Evolutionary conservation across 2,113 vertebrate species (phyloP).

Genomic region (Triplophysa rosa): DNA sequence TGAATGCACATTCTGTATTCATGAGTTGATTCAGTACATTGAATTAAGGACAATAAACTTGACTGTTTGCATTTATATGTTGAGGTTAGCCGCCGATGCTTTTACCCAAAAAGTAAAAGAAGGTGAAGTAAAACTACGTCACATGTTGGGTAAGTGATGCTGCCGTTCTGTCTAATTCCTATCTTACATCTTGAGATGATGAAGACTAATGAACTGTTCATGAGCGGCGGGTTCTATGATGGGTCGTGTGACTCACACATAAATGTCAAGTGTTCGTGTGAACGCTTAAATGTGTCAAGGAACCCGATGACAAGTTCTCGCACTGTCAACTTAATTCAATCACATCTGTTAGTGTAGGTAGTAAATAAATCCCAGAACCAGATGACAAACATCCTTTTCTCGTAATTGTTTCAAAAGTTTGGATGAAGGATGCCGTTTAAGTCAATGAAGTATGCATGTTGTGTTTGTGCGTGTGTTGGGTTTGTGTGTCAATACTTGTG

Average conservation of each 20-base stretch:
- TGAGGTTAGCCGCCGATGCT: too few species aligned
- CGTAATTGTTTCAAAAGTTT: not conserved
- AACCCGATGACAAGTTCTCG: not conserved
- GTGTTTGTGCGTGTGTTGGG: too few species aligned
- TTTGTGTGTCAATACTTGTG: not conserved
- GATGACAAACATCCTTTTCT: not conserved
- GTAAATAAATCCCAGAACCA: not conserved
- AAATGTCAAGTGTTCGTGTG: not conserved
- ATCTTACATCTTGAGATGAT: too few species aligned
- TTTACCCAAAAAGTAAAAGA: too few species aligned
- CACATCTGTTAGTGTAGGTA: not conserved
- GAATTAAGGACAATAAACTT: too few species aligned
- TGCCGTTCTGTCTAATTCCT: too few species aligned
- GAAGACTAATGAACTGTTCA: not conserved
- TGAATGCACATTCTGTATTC: too few species aligned
- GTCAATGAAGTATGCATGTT: not conserved
- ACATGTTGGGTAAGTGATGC: not conserved
- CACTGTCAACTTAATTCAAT: constrained; percentile 3
- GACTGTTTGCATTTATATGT: too few species aligned
- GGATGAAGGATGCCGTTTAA: not conserved
- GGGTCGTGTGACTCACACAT: not conserved
- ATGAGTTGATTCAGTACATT: too few species aligned
- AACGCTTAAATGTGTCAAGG: not conserved
- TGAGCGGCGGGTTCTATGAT: not conserved
- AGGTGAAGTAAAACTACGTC: too few species aligned